These are phyloP conservation scores for Xenops minutus DNA, from an alignment of 2,797 vertebrate genomes.

Conservation along the genomic window DNA sequence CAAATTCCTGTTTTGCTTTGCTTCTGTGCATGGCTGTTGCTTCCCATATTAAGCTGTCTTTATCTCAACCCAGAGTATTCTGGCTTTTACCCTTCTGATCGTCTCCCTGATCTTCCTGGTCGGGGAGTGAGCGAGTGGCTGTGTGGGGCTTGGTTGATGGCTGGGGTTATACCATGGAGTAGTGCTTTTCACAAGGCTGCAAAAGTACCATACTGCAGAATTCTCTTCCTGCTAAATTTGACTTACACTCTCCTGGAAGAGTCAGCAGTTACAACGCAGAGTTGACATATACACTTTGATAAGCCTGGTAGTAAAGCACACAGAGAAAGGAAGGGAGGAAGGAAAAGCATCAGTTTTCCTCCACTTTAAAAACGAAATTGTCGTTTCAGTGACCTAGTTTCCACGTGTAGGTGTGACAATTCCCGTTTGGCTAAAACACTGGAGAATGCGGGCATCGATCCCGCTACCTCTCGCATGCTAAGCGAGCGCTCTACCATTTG, in stretches of 20 bases:
- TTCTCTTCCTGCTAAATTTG: background rate
- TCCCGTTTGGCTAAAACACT: background rate
- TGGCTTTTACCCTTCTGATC: background rate
- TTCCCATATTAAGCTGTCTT: background rate
- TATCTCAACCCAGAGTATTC: background rate
- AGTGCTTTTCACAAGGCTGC: background rate
- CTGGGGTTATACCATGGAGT: background rate
- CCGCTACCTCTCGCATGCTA: constrained; percentile 73
- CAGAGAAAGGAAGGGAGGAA: background rate
- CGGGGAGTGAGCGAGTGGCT: background rate
- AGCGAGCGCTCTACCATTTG: constrained; percentile 69
- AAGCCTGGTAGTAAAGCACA: background rate
- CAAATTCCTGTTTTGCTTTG: background rate
- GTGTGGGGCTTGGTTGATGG: too few relatives aligned
- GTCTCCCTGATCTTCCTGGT: background rate
- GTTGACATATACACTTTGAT: background rate
- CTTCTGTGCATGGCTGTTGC: background rate
- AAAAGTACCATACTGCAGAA: background rate
- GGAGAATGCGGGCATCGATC: constrained; percentile 65
- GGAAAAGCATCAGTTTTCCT: background rate
- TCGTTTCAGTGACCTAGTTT: fast-evolving
- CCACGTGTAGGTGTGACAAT: background rate
- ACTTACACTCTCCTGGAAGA: background rate
- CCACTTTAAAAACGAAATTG: background rate
- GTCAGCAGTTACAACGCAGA: background rate